Conservation (phyloP, 2,113 vertebrate species). For the Anguilla rostrata region DNA sequence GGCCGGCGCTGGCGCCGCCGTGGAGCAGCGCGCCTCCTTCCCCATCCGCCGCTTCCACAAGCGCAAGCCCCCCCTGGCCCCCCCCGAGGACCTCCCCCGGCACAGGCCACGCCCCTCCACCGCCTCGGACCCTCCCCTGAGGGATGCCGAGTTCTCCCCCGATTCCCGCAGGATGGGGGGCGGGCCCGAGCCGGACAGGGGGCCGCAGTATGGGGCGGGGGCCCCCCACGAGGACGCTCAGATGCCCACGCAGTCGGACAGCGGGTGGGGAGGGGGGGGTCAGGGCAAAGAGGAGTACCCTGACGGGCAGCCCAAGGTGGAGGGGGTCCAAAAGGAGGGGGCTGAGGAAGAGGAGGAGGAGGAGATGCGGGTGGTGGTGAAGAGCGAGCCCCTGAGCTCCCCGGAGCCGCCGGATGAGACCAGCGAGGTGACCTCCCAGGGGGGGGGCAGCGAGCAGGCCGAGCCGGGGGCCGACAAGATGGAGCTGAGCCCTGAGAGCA, state of each 20-base stretch:
- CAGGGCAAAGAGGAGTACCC: constrained; percentile 65
- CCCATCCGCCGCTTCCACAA: constrained; percentile 89
- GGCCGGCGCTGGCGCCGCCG: constrained; percentile 56
- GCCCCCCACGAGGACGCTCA: constrained; percentile 87
- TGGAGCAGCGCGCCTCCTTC: constrained; percentile 81
- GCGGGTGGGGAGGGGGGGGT: constrained; percentile 62
- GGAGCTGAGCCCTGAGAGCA: constrained; percentile 92
- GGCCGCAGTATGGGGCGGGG: constrained; percentile 69
- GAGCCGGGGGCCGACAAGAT: constrained; percentile 91
- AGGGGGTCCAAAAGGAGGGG: constrained; percentile 67
- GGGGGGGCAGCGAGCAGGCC: constrained; percentile 85
- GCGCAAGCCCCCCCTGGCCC: constrained; percentile 78
- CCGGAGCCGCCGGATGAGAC: constrained; percentile 88
- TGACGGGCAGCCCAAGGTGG: constrained; percentile 59
- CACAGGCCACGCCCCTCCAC: constrained; percentile 76
- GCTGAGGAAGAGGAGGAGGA: constrained; percentile 65
- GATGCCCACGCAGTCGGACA: constrained; percentile 92
- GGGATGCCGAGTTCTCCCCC: constrained; percentile 72
- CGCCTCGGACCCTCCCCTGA: constrained; percentile 60
- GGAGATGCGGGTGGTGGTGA: constrained; percentile 81
- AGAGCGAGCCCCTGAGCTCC: constrained; percentile 89
- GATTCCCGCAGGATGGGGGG: constrained; percentile 89
- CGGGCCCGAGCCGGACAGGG: constrained; percentile 75
- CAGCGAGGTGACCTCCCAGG: constrained; percentile 88
- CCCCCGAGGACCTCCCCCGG: constrained; percentile 80